Percentiles rank a stretch among this genome's conserved stretches.
phyloP scores from a whole-genome alignment of 2,113 vertebrate species.

The Crocuta crocuta region DNA sequence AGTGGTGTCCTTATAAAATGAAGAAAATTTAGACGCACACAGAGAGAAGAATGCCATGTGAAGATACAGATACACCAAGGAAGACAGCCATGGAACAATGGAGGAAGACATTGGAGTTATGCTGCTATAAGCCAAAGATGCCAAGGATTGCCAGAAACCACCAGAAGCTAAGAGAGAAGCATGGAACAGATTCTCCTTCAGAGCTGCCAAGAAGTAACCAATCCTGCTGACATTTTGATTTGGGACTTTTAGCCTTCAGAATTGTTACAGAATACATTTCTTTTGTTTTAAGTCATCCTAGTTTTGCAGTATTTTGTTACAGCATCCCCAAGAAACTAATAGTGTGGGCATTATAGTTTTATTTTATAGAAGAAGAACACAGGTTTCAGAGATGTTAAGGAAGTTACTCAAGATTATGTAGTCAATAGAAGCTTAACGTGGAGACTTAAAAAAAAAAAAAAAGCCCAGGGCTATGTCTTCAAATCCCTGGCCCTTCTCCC shows the following conservation, averaged over 20 bases:
- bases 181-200: neutral
- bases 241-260: neutral
- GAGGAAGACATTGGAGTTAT: neutral
- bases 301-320: neutral
- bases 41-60: neutral
- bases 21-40: neutral
- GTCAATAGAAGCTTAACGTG: neutral
- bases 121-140: neutral
- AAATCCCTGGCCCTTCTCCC: neutral
- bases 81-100: neutral
- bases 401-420: neutral
- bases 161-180: neutral
- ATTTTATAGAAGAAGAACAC: neutral
- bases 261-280: neutral
- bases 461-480: neutral
- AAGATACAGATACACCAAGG: neutral
- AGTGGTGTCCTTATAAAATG: neutral
- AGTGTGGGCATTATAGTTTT: neutral
- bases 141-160: neutral
- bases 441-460: neutral
- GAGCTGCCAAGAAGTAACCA: neutral
- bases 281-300: neutral
- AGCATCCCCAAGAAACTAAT: neutral
- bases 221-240: neutral
- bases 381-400: neutral